Conservation (phyloP, 1,140 invertebrate genomes). For the Argopecten irradians region DNA sequence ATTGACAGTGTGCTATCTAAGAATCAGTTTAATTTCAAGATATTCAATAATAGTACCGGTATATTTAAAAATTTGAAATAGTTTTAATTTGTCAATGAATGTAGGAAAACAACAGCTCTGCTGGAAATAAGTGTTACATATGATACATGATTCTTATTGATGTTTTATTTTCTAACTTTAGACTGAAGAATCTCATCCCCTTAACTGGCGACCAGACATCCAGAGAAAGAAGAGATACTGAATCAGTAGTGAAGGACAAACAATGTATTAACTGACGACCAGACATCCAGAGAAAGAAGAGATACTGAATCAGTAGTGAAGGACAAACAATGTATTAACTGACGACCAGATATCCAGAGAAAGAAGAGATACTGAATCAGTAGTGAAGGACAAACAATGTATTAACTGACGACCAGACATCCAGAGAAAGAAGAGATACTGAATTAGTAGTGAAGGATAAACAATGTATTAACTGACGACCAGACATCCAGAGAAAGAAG, state of each 20-base stretch:
- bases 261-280: no score
- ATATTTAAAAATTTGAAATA: neutral
- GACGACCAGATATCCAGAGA: no score
- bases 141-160: neutral
- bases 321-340: no score
- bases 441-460: no score
- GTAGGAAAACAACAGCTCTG: neutral
- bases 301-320: no score
- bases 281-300: no score
- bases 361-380: no score
- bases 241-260: conserved; percentile 53
- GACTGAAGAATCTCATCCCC: conserved; percentile 96
- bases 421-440: no score
- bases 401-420: no score
- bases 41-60: neutral
- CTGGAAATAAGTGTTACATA: neutral
- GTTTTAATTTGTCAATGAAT: neutral
- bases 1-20: neutral
- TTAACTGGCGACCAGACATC: conserved; percentile 98
- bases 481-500: no score
- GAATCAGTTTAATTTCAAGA: neutral
- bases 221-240: conserved; percentile 92
- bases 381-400: no score
- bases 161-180: conserved; percentile 76
- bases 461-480: no score